Evolutionary conservation across 1,140 invertebrate species (phyloP).

Genomic region (Magallana ariakensis): DNA sequence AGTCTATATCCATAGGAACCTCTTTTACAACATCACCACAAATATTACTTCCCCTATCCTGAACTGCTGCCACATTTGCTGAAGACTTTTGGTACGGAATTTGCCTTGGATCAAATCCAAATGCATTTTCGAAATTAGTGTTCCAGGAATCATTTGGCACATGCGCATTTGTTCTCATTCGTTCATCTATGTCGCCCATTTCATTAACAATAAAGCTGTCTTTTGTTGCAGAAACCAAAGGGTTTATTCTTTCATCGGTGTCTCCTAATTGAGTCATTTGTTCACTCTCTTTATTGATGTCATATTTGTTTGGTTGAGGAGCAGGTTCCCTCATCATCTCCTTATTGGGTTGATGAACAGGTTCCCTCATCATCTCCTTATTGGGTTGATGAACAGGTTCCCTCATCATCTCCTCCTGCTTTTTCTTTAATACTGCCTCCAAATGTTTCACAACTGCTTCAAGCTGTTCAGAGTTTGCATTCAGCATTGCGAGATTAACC

Average conservation of each 20-base stretch:
- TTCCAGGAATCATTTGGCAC: slow-evolving; percentile 12
- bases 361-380: neutral
- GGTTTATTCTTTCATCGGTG: neutral
- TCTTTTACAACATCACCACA: slow-evolving; percentile 10
- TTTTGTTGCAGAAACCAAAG: neutral
- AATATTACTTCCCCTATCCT: neutral
- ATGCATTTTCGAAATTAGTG: neutral
- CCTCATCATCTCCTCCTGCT: neutral
- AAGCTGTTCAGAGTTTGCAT: slow-evolving; percentile 26
- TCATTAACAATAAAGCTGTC: slow-evolving; percentile 30
- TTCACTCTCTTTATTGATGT: neutral
- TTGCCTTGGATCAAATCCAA: neutral
- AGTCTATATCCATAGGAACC: slow-evolving; percentile 31
- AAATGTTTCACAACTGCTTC: slow-evolving; percentile 33
- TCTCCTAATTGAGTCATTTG: neutral
- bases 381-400: neutral
- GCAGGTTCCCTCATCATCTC: too few relatives aligned
- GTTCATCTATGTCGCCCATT: slow-evolving; percentile 40
- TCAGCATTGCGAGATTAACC: neutral
- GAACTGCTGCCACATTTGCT: neutral
- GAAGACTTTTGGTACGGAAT: neutral
- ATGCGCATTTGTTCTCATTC: neutral
- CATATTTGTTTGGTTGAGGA: too few relatives aligned
- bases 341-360: neutral
- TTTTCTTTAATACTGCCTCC: slow-evolving; percentile 5